Percentiles rank a stretch among this genome's conserved stretches.
Conservation (phyloP, 2,797 vertebrate species). For the Telmatherina bonti region DNA sequence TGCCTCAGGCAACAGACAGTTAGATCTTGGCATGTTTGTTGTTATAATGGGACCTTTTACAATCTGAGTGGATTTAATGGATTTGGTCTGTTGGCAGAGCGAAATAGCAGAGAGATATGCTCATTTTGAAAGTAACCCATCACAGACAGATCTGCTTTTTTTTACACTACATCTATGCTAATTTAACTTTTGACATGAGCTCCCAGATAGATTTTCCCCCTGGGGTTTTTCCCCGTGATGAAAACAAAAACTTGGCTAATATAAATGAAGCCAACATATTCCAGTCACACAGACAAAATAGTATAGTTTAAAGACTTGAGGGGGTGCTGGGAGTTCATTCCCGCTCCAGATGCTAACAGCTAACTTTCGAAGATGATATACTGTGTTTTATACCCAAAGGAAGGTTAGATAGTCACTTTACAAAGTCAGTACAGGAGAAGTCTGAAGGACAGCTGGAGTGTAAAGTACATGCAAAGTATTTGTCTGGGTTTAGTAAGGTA, state of each 20-base stretch:
- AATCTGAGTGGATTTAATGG: constrained; percentile 67
- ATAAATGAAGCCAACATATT: constrained; percentile 17
- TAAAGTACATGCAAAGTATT: neutral
- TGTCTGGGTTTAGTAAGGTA: neutral
- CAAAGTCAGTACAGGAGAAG: neutral
- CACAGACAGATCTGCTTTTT: constrained; percentile 50
- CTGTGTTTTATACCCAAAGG: neutral
- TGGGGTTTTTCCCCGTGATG: constrained; percentile 12
- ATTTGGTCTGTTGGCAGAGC: constrained; percentile 65
- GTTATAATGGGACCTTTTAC: constrained; percentile 59
- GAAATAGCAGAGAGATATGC: constrained; percentile 46
- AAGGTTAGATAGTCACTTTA: neutral
- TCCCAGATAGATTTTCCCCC: constrained; percentile 35
- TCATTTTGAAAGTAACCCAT: constrained; percentile 55
- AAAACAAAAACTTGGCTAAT: constrained; percentile 23
- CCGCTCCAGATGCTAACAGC: neutral
- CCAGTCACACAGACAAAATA: constrained; percentile 5
- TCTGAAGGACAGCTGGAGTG: neutral
- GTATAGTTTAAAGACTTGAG: neutral
- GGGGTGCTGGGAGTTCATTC: neutral
- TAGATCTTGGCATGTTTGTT: constrained; percentile 68
- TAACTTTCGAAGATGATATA: neutral
- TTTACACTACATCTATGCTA: constrained; percentile 23
- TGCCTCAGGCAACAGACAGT: constrained; percentile 25
- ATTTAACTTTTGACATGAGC: constrained; percentile 47